Conservation (phyloP, 2,797 vertebrate species). For the Liasis olivaceus region DNA sequence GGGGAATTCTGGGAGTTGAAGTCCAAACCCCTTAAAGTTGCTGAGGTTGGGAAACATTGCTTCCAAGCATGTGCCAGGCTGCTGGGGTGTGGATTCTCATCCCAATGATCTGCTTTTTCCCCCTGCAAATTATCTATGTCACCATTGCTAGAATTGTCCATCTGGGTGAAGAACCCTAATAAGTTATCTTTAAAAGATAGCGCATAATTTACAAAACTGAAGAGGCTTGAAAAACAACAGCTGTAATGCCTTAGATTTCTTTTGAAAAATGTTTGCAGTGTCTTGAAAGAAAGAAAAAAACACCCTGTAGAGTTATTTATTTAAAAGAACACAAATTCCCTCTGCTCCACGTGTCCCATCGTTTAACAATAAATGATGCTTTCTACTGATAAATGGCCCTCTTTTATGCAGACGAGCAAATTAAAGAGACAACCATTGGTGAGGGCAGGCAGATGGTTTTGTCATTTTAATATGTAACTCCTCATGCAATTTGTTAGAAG, state of each 20-base stretch:
- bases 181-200: constrained; percentile 55
- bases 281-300: constrained; percentile 53
- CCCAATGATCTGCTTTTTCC: not conserved
- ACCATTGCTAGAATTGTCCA: not conserved
- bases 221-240: constrained; percentile 49
- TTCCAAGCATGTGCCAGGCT: not conserved
- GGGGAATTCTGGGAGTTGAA: not conserved
- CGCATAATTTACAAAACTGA: not conserved
- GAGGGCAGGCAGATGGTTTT: constrained; percentile 70
- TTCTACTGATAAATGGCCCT: constrained; percentile 76
- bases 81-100: not conserved
- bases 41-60: not conserved
- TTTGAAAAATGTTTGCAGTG: constrained; percentile 71
- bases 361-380: constrained; percentile 80
- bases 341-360: constrained; percentile 69
- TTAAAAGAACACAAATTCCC: constrained; percentile 67
- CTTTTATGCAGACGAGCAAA: constrained; percentile 73
- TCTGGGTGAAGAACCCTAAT: not conserved
- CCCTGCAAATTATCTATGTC: not conserved
- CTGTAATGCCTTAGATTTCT: constrained; percentile 66
- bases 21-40: not conserved
- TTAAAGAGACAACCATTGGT: constrained; percentile 72
- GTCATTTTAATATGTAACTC: constrained; percentile 62
- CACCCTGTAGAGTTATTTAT: constrained; percentile 68
- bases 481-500: constrained; percentile 63